Evolutionary conservation across 2,113 vertebrate genomes (phyloP).

Genomic region (Prinia subflava): DNA sequence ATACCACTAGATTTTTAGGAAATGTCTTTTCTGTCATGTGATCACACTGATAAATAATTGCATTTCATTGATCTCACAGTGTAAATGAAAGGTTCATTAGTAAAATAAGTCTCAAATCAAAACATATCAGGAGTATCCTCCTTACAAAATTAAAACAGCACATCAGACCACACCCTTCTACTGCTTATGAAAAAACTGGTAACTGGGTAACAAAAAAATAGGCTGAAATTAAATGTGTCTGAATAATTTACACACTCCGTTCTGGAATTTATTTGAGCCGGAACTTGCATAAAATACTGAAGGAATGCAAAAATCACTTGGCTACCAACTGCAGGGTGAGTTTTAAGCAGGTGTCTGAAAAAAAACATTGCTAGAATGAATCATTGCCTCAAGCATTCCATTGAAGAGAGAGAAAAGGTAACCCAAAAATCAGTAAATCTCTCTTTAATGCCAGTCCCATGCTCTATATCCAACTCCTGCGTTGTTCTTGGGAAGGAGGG

Average conservation of each 20-base stretch:
- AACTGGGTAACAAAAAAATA: not conserved
- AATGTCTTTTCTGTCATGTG: not conserved
- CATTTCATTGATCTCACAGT: not conserved
- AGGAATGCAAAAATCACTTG: not conserved
- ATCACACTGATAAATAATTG: not conserved
- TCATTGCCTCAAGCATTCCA: not conserved
- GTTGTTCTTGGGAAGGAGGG: not conserved
- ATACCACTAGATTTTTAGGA: not conserved
- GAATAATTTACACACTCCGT: not conserved
- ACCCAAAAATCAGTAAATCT: not conserved
- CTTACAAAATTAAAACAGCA: not conserved
- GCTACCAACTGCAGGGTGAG: not conserved
- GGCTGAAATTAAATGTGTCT: not conserved
- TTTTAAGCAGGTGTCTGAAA: not conserved
- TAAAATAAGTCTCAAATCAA: not conserved
- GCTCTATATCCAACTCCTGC: not conserved
- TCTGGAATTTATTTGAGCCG: not conserved
- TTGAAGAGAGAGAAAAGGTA: not conserved
- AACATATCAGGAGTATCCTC: not conserved
- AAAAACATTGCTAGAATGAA: not conserved
- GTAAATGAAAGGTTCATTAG: not conserved
- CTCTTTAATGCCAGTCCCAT: not conserved
- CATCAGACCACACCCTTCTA: not conserved
- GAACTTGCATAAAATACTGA: not conserved
- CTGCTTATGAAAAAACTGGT: not conserved